A percentile compares a stretch with the other conserved stretches of the same genome.
Evolutionary conservation across 2,888 invertebrate species (phyloP).

Genomic region (Archaeoteleia sp.): DNA sequence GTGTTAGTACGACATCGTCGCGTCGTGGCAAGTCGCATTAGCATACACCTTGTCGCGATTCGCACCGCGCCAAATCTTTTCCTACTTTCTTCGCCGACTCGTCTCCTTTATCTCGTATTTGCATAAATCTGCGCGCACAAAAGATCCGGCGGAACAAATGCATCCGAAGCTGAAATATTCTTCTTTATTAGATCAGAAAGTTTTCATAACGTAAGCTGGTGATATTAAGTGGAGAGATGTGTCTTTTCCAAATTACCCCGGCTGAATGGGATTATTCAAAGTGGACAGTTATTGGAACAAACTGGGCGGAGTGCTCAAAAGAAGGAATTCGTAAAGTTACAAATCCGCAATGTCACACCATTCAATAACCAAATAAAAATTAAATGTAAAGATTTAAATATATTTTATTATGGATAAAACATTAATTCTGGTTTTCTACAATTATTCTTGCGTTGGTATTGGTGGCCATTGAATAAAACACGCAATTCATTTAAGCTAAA

Average conservation of each 20-base stretch:
- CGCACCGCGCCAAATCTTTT: conserved; percentile 19
- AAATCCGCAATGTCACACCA: no score
- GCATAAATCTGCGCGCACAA: conserved; percentile 35
- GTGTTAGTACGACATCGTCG: no score
- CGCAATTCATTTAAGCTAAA: no score
- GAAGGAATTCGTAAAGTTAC: no score
- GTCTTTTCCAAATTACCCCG: conserved; percentile 30
- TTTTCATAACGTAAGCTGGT: conserved; percentile 32
- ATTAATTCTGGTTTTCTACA: no score
- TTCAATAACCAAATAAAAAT: no score
- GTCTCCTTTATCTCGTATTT: conserved; percentile 33
- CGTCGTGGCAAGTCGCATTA: conserved; percentile 6
- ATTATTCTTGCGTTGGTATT: no score
- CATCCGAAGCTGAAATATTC: conserved; percentile 33
- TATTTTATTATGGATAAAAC: no score
- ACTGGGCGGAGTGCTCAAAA: conserved; percentile 14
- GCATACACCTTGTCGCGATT: conserved; percentile 18
- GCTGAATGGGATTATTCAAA: conserved; percentile 46
- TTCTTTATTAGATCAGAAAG: conserved; percentile 38
- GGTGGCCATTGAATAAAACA: no score
- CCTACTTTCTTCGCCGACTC: conserved; percentile 4
- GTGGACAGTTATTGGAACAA: conserved; percentile 42
- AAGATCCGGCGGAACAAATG: conserved; percentile 35
- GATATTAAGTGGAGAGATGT: conserved; percentile 40
- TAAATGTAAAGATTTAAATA: no score